These are phyloP conservation scores for Macrochelys suwanniensis DNA, from an alignment of 2,797 vertebrate species.

Conservation along the genomic window DNA sequence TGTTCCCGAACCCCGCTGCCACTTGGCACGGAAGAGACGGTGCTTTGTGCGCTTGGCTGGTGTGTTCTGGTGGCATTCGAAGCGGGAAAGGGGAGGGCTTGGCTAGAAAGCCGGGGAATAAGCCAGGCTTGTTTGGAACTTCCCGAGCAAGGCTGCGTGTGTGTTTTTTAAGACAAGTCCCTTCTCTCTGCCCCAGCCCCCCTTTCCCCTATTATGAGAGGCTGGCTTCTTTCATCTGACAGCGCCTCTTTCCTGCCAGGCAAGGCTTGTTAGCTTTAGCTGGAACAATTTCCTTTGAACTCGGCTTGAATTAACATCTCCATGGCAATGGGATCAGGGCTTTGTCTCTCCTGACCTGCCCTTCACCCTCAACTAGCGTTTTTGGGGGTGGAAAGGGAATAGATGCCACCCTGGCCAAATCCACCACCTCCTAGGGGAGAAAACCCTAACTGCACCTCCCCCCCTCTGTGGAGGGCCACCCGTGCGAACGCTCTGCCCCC, in stretches of 20 bases:
- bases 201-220: conserved; percentile 53
- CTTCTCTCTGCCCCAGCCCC: conserved; percentile 55
- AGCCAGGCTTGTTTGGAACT: neutral
- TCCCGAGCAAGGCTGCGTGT: accelerated
- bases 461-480: neutral
- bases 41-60: neutral
- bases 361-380: conserved; percentile 72
- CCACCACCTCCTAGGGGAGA: neutral
- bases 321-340: conserved; percentile 80
- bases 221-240: conserved; percentile 61
- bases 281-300: conserved; percentile 83
- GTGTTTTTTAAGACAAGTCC: neutral
- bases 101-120: neutral
- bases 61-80: neutral
- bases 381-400: conserved; percentile 23
- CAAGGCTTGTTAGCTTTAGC: conserved; percentile 76
- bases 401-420: neutral
- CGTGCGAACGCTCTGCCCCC: neutral
- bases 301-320: conserved; percentile 83
- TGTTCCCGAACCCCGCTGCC: neutral
- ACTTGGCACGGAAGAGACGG: neutral
- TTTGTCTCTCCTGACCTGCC: conserved; percentile 78
- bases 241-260: conserved; percentile 71
- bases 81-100: neutral
- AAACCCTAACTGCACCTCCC: no score